These are phyloP conservation scores for Siniperca chuatsi DNA, from an alignment of 2,113 vertebrate genomes.

Conservation along the genomic window DNA sequence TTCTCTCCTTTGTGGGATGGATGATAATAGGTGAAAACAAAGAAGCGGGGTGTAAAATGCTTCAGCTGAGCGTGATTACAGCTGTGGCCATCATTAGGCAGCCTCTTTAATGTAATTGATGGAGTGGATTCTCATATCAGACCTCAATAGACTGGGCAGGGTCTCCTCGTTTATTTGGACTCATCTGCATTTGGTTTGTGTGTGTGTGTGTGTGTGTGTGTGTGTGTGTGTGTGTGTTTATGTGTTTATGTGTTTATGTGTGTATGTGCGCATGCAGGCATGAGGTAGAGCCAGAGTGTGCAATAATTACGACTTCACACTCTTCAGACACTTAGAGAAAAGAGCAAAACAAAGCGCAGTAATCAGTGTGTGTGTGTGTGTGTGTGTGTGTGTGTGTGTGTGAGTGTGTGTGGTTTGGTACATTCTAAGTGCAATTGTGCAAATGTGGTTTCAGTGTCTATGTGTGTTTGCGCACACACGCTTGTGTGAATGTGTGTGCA, in stretches of 20 bases:
- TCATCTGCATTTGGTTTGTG: constrained; percentile 80
- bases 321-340: constrained; percentile 88
- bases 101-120: constrained; percentile 86
- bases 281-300: constrained; percentile 87
- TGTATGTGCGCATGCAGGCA: constrained; percentile 48
- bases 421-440: constrained; percentile 58
- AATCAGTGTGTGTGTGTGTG: constrained; percentile 66
- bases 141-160: constrained; percentile 83
- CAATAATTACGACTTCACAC: constrained; percentile 98
- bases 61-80: constrained; percentile 84
- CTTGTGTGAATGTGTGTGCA: constrained; percentile 34
- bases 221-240: constrained; percentile 56
- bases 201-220: constrained; percentile 44
- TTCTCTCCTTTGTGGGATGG: constrained; percentile 74
- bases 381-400: constrained; percentile 13
- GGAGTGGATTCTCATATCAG: constrained; percentile 85
- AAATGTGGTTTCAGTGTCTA: constrained; percentile 55
- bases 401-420: constrained; percentile 33
- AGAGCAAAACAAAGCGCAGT: constrained; percentile 81
- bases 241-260: constrained; percentile 56
- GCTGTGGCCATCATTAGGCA: constrained; percentile 83
- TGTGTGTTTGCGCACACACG: constrained; percentile 28
- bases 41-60: constrained; percentile 80
- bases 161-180: constrained; percentile 81
- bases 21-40: constrained; percentile 83